Conservation (phyloP, 2,113 vertebrate species). For the Chaetodon trifascialis region DNA sequence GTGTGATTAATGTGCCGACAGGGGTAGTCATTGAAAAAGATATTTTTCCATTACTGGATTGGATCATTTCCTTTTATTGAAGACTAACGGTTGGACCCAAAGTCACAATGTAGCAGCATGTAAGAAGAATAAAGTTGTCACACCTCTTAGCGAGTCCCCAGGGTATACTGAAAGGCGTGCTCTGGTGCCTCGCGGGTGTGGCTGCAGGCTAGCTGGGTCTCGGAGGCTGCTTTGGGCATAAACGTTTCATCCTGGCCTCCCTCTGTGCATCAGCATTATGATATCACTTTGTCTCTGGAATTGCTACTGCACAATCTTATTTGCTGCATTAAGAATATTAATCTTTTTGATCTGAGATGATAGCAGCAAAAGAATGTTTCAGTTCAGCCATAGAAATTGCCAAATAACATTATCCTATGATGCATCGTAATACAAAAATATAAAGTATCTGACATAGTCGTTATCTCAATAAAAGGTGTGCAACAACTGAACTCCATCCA, state of each 20-base stretch:
- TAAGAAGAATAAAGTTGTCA: conserved; percentile 58
- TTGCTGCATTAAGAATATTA: conserved; percentile 32
- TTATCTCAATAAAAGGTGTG: background rate
- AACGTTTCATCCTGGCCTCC: conserved; percentile 60
- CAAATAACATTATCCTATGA: background rate
- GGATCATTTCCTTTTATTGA: conserved; percentile 60
- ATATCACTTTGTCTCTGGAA: conserved; percentile 43
- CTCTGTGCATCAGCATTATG: conserved; percentile 57
- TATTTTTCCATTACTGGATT: conserved; percentile 54
- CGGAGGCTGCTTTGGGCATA: conserved; percentile 68
- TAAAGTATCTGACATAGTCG: background rate
- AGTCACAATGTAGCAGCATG: conserved; percentile 48
- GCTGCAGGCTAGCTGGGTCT: conserved; percentile 65
- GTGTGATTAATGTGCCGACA: conserved; percentile 49
- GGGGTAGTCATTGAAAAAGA: conserved; percentile 40
- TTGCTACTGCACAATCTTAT: conserved; percentile 18
- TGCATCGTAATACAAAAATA: conserved; percentile 7
- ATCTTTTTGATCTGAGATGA: conserved; percentile 48
- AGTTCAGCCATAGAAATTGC: conserved; percentile 13
- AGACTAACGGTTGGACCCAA: conserved; percentile 35
- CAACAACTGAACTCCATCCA: conserved; percentile 4
- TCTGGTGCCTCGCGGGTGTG: conserved; percentile 58
- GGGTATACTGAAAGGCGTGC: conserved; percentile 51
- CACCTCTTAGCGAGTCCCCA: conserved; percentile 44
- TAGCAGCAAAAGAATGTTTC: conserved; percentile 20